These are phyloP conservation scores for Periphyllus acericola DNA, from an alignment of 2,888 invertebrate genomes.

Conservation along the genomic window DNA sequence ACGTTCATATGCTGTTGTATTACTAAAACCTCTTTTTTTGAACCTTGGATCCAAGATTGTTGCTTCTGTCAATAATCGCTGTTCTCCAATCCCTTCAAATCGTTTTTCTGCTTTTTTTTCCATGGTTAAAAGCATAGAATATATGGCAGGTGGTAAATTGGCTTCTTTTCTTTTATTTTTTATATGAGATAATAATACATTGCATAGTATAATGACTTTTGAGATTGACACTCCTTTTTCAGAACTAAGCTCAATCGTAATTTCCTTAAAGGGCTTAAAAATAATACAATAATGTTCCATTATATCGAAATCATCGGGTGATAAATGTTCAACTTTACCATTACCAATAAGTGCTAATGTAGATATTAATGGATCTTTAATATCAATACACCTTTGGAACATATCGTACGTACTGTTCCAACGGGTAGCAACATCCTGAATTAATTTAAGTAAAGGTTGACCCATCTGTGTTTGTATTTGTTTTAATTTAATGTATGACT, in stretches of 20 bases:
- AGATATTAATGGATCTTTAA: slow-evolving; percentile 33
- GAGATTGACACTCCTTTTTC: slow-evolving; percentile 59
- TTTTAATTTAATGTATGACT: slow-evolving; percentile 25
- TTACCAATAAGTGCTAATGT: slow-evolving; percentile 23
- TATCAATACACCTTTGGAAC: slow-evolving; percentile 51
- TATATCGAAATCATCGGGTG: slow-evolving; percentile 19
- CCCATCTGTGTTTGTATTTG: slow-evolving; percentile 12
- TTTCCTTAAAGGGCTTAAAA: slow-evolving; percentile 23
- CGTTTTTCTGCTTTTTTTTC: slow-evolving; percentile 56
- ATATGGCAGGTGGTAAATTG: slow-evolving; percentile 6
- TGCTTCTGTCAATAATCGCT: slow-evolving; percentile 53
- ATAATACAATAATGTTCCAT: slow-evolving; percentile 31
- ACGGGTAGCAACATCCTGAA: slow-evolving; percentile 63
- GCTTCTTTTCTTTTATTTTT: background rate
- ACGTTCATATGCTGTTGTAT: background rate
- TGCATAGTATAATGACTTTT: slow-evolving; percentile 48
- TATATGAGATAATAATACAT: slow-evolving; percentile 6
- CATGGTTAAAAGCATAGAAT: slow-evolving; percentile 29
- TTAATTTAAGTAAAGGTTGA: slow-evolving; percentile 15
- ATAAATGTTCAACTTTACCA: slow-evolving; percentile 10
- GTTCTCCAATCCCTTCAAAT: slow-evolving; percentile 60
- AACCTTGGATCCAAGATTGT: slow-evolving; percentile 60
- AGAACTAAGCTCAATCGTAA: slow-evolving; percentile 44
- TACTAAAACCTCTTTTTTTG: slow-evolving; percentile 39
- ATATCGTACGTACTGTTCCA: slow-evolving; percentile 64